These are phyloP conservation scores for Callimico goeldii DNA, from an alignment of 2,797 vertebrate genomes.

Conservation along the genomic window DNA sequence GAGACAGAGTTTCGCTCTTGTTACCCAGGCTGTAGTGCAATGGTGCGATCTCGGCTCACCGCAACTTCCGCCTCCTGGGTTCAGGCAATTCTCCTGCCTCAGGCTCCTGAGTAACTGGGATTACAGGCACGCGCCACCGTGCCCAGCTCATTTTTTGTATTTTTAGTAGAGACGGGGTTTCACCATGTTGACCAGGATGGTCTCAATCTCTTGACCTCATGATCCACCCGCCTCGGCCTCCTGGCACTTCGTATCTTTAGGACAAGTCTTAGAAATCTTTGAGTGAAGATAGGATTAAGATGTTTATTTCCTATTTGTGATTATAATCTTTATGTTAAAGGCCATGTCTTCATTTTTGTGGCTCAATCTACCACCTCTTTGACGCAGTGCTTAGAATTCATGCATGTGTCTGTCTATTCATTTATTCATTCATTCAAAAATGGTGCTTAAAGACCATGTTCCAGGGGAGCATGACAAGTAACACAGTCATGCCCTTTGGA, in stretches of 20 bases:
- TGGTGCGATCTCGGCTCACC: no score
- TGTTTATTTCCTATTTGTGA: neutral
- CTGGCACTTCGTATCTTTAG: neutral
- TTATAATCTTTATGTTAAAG: conserved; percentile 31
- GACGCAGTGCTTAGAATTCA: neutral
- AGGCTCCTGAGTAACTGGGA: no score
- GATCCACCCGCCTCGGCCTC: no score
- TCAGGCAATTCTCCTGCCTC: no score
- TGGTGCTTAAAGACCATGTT: neutral
- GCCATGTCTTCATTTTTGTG: neutral
- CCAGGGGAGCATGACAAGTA: neutral
- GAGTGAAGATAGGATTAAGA: neutral
- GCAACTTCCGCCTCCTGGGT: no score
- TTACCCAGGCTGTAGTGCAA: no score
- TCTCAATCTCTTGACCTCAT: no score
- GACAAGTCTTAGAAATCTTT: neutral
- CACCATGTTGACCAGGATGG: no score
- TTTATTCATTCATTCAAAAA: conserved; percentile 23
- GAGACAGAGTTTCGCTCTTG: no score
- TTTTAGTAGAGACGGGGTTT: no score
- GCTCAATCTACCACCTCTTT: neutral
- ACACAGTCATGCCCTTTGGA: neutral
- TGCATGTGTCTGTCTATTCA: neutral
- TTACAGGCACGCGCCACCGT: no score
- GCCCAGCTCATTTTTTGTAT: no score